Evolutionary conservation across 2,888 invertebrate genomes (phyloP), one percentile per base, ranked within the genome.

Genomic region (Thumatha senex): DNA sequence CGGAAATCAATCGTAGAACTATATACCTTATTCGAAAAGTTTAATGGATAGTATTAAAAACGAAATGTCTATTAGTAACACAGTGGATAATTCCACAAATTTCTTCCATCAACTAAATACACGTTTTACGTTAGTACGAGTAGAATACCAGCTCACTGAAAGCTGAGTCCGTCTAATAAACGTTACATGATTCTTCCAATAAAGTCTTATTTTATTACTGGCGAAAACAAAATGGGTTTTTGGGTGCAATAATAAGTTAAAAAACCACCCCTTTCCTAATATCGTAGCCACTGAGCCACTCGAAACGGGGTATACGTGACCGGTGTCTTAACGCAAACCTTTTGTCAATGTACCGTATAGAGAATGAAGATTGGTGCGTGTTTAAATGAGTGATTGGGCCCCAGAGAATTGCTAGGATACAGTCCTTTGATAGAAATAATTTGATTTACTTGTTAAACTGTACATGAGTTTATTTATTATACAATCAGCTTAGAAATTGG

Each of bases 291-390:
- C 79, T 13, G 77, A 79, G 72, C 79, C 74, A 79, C 80, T 79
- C 81, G 78, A 72, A 85, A 87, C 84, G 86, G 75, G 76, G 58
- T 60, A 58, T 64, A 80, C 89, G 89, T 89, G 89, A 82, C 80
- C 67, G 43, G 85, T 59, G 64, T 80, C 57, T 70, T 73, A 82
- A 86, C 80, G 67, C 56, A 63, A 60, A 74, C 69, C 72, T 78
- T 76, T 67, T 63, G 54, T 57, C 36, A 0, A 8, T 61, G 15
- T 24, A 40, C 33, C 33, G 12, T 47, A 33, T 41, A 13, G 24
- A 33, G 31, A 33, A 39, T 46, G 39, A 33, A 40, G 40, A 29
- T 48, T 47, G 30, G 50, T 29, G 56, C 46, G 34, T 34, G 36
- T 45, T 38, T 43, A 43, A 48, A 45, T 36, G 45, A 45, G 36